Conservation (phyloP, 1,140 invertebrate genomes). For the Chlorops oryzae region DNA sequence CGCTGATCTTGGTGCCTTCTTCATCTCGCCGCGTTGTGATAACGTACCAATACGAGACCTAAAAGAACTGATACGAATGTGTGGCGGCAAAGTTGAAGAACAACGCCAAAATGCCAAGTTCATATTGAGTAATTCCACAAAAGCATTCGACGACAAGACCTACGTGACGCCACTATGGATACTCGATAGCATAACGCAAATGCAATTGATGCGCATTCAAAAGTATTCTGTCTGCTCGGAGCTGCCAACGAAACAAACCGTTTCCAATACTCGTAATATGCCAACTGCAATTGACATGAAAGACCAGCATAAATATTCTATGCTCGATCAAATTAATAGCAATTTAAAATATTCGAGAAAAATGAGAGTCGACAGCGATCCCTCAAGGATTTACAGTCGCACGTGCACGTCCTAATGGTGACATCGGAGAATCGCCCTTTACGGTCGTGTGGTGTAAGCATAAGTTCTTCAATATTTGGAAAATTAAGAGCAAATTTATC, state of each 20-base stretch:
- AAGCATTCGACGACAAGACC: constrained; percentile 27
- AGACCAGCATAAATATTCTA: neutral
- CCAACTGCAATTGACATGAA: constrained; percentile 19
- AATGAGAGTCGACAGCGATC: no score
- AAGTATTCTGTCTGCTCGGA: constrained; percentile 23
- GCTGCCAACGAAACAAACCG: neutral
- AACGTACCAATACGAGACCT: constrained; percentile 45
- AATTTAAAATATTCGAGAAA: no score
- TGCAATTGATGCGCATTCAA: constrained; percentile 32
- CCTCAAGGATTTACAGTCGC: no score
- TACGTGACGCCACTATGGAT: constrained; percentile 51
- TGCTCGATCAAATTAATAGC: no score
- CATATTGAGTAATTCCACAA: constrained; percentile 47
- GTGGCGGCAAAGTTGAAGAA: constrained; percentile 46
- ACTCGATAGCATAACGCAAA: constrained; percentile 46
- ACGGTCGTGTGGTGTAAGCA: no score
- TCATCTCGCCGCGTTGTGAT: constrained; percentile 41
- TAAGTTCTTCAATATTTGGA: no score
- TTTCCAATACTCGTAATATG: constrained; percentile 22
- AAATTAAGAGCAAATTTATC: no score
- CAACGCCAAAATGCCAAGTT: constrained; percentile 46
- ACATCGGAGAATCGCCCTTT: no score
- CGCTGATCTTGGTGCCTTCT: constrained; percentile 48
- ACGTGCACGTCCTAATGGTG: no score
- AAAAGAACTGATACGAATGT: constrained; percentile 49